Conservation (phyloP, 2,888 invertebrate genomes). For the Prosopocoilus inquinatus region DNA sequence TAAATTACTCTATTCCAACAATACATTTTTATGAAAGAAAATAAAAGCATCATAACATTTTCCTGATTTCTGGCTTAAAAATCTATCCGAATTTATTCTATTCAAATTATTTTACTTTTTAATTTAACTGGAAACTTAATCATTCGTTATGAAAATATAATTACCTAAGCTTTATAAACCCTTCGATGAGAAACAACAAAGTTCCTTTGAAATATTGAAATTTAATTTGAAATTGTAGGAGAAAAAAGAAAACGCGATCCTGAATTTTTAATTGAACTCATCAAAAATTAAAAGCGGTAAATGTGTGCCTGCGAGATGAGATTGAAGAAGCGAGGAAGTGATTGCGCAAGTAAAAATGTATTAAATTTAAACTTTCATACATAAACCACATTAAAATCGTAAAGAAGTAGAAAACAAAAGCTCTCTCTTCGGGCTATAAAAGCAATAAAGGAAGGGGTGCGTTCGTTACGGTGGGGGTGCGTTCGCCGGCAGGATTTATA, state of each 20-base stretch:
- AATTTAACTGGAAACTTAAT: too few species aligned
- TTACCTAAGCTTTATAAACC: too few species aligned
- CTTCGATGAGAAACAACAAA: neutral
- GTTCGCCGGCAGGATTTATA: constrained; percentile 50
- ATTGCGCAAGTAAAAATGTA: constrained; percentile 12
- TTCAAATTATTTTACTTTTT: too few species aligned
- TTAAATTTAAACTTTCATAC: constrained; percentile 18
- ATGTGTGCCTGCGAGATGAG: constrained; percentile 3
- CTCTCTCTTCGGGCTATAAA: constrained; percentile 28
- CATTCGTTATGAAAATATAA: too few species aligned
- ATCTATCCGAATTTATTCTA: too few species aligned
- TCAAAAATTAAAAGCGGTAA: too few species aligned
- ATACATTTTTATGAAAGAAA: too few species aligned
- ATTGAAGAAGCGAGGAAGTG: constrained; percentile 8
- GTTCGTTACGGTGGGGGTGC: constrained; percentile 27
- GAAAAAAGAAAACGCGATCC: neutral
- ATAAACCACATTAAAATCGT: constrained; percentile 20
- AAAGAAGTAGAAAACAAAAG: constrained; percentile 8
- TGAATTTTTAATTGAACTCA: too few species aligned
- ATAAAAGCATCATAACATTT: too few species aligned
- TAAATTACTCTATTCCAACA: too few species aligned
- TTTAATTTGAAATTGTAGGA: constrained; percentile 16
- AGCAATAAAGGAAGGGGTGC: constrained; percentile 42
- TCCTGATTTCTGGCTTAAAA: too few species aligned
- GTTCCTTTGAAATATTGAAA: constrained; percentile 16